Percentiles rank a stretch among this genome's conserved stretches.
Evolutionary conservation across 2,888 invertebrate genomes (phyloP).

Genomic region (Platycheirus albimanus): DNA sequence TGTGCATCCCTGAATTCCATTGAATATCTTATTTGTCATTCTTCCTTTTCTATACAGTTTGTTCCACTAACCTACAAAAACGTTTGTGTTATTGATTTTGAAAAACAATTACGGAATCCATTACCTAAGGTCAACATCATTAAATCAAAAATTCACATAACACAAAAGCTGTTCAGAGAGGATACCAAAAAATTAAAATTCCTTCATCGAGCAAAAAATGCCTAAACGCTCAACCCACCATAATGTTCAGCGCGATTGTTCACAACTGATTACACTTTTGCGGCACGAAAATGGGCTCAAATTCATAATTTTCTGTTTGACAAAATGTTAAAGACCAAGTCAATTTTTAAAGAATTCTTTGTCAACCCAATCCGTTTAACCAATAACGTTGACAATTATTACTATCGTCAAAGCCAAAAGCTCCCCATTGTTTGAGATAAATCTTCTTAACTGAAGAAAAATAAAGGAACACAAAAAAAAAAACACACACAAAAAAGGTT

Average conservation of each 20-base stretch:
- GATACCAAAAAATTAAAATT: not conserved
- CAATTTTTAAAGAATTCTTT: constrained; percentile 49
- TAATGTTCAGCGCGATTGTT: constrained; percentile 4
- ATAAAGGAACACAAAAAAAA: not conserved
- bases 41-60: no score
- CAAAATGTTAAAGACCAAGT: constrained; percentile 56
- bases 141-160: no score
- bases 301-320: constrained; percentile 4
- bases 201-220: not conserved
- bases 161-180: no score
- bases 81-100: no score
- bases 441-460: constrained; percentile 2
- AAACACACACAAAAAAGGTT: constrained; percentile 2
- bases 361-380: constrained; percentile 33
- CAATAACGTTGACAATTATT: constrained; percentile 45
- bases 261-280: constrained; percentile 18
- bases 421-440: constrained; percentile 45
- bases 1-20: no score
- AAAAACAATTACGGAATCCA: no score
- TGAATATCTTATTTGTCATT: no score
- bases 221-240: not conserved
- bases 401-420: constrained; percentile 30
- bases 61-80: no score
- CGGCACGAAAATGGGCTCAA: constrained; percentile 1
- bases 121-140: no score